Percentiles rank a stretch among this genome's conserved stretches.
Evolutionary conservation across 2,113 vertebrate species (phyloP).

Genomic region (Nothobranchius furzeri): DNA sequence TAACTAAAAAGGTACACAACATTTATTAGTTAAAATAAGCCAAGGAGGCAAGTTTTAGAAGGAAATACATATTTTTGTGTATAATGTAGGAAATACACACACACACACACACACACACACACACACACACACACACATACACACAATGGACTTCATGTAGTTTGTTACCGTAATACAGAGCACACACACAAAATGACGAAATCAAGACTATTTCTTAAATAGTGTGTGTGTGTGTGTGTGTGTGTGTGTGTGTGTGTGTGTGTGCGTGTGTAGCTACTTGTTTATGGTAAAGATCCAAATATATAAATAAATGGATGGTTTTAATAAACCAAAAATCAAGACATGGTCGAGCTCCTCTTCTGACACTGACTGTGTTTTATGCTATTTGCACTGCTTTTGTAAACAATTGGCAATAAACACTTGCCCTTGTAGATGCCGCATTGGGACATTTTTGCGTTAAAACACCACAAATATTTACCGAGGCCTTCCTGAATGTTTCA

Average conservation of each 20-base stretch:
- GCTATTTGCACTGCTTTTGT: slow-evolving; percentile 58
- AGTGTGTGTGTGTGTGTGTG: neutral
- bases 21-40: neutral
- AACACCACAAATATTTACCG: neutral
- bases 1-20: neutral
- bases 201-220: neutral
- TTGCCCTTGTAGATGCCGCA: slow-evolving; percentile 48
- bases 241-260: neutral
- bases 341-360: slow-evolving; percentile 17
- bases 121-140: neutral
- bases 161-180: neutral
- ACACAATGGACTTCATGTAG: neutral
- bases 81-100: neutral
- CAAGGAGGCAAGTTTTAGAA: neutral
- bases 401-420: slow-evolving; percentile 48
- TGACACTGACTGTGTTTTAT: slow-evolving; percentile 39
- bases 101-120: neutral
- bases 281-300: neutral
- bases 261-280: neutral
- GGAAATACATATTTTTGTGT: neutral
- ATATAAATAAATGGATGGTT: neutral
- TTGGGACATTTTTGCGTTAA: slow-evolving; percentile 13
- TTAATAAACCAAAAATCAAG: slow-evolving; percentile 1
- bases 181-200: neutral
- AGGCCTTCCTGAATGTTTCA: neutral